Base-by-base conservation (phyloP, 1,140 invertebrate genomes). In the Bombus cullumanus region DNA sequence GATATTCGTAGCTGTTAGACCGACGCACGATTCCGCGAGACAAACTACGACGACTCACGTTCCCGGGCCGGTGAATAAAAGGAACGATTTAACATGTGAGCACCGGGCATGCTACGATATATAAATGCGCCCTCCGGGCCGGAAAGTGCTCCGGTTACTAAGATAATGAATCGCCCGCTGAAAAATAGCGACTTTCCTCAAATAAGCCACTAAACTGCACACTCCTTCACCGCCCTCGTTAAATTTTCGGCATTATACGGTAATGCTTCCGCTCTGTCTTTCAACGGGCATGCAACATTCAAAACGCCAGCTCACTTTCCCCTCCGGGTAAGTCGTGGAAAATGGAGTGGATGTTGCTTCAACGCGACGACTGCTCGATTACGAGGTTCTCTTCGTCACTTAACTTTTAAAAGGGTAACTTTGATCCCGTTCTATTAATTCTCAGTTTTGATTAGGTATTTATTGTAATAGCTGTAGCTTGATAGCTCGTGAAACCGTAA, bases 101-200 rank as follows among this genome's bases (percentile, higher is more conserved):
- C 84, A 59, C 77, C 71, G 85, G 71, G 86, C 87, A 83, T 89
- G 85, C 85, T 82, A 87, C 91, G 87, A 88, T 89, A 92, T 92
- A 92, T 91, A 91, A 90, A 92, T 89, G 86, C 77, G 83, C 77
- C 71, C 62, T 64, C 57, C 74, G 72, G 77, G 68, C 81, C 86
- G 82, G 83, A 88, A 91, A 88, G 75, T 88, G 87, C 86, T 90
- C 76, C 81, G 88, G 87, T 90, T 93, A 91, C 91, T 78, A 81
- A 92, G 91, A 92, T 92, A 91, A 92, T 91, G 91, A 93, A 93
- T 88, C 85, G 81, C 81, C 72, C 75, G 88, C 84, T 89, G 91
- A 93, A 92, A 92, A 93, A 92, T 86, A 86, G 69, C 81, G 79
- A 90, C 89, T 92, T 89, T 89, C 85, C 86, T 85, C 78, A 83